Evolutionary conservation across 2,888 invertebrate genomes (phyloP), one percentile per base, ranked within the genome.

Genomic region (Rhamnusium bicolor): DNA sequence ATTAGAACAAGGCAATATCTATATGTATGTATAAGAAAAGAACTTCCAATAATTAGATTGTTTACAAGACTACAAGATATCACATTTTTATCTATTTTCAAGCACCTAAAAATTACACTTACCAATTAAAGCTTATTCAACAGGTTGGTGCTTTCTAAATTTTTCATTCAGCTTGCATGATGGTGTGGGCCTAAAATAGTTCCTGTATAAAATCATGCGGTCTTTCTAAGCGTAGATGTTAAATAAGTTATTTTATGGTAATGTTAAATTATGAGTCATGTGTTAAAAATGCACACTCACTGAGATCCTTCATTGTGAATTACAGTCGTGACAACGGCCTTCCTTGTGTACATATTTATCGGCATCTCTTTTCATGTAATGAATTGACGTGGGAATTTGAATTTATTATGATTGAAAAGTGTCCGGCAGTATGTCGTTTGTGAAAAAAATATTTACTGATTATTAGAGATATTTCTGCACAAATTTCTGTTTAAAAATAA

Each of bases 291-390:
- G 67, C 67, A 56, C 56, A 56, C 56, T 67, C 67, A 67, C 67
- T 21, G 67, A 67, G 67, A 67, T 67, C 67, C 67, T 67, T 46
- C 67, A 40, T 67, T 19, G 47, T 56, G 67, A 67, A 67, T 67
- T 56, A 56, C 67, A 56, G 51, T 67, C 54, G 67, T 32, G 40
- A 32, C 24, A 24, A 40, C 67, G 56, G 53, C 65, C 56, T 54
- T 54, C 67, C 40, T 65, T 49, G 58, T 16, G 19, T 32, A 21
- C 53, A 24, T 14, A 56, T 56, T 56, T 24, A 27, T 56, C 54
- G 40, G 40, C 40, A n/a, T 40, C 24, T 53, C 27, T 27, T 27
- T 56, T 14, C 14, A 14, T 27, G 27, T 56, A n/a, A 56, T 56
- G 54, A 56, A 56, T 56, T 27, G 54, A 58, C 58, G 32, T 58